Evolutionary conservation across 1,140 invertebrate genomes (phyloP), one percentile per base, ranked within the genome.

Genomic region (Aleiodes sp.): DNA sequence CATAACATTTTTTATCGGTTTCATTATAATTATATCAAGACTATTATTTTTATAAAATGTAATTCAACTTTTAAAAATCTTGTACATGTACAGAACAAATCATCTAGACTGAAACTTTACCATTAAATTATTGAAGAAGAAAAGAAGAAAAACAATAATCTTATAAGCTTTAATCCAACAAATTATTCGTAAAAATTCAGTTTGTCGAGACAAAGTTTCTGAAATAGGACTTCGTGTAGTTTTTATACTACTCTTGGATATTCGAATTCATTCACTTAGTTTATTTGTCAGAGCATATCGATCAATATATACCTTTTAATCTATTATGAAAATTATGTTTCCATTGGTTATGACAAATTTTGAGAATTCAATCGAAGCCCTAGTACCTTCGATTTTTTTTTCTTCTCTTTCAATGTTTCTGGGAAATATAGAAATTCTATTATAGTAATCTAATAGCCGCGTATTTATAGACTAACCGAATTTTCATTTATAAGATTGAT

Each of bases 401-500:
- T 33, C 12, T 33, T 24, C 19, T 14, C 39, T 2, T 12, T 43
- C 39, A 6, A 6, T n/a, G 19, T 43, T 43, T 14, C 12, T 43
- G 14, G 14, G 39, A 7, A 52, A 52, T 10, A 4, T 7, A 24
- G 28, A 24, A 59, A 29, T 39, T 14, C 14, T 29, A 63, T 35
- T 62, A 63, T 41, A 63, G 28, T 43, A 26, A 0, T 35, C 31
- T 21, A 16, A 29, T 63, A 24, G 41, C 10, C 28, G n/a, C 61
- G 64, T 72, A 74, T 74, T 70, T 67, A 71, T 72, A 52, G 64
- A 74, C 73, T 72, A 74, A 74, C 73, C 70, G 72, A 71, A 71
- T 71, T 70, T 67, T 67, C 57, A 59, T 33, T 69, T 39, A 14
- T 56, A 73, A 28, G 31, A 46, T 21, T n/a, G n/a, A n/a, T 52